phyloP scores from a whole-genome alignment of 2,113 vertebrate species.

The Scomber scombrus region DNA sequence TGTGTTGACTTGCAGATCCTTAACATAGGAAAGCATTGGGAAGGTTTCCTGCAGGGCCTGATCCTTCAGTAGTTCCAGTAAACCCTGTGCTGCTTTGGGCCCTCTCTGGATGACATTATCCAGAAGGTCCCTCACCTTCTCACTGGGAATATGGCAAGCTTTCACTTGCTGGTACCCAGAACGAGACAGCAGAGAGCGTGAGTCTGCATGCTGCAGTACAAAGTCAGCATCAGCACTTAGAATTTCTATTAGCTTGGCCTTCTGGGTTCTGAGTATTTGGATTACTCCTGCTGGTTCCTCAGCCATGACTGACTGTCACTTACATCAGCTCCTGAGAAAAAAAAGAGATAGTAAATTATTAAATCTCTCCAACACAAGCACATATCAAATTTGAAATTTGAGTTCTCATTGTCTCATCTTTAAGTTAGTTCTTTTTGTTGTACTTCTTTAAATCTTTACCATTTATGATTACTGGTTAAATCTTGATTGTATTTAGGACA shows the following conservation, averaged over 20 bases:
- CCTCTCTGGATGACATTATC: constrained; percentile 79
- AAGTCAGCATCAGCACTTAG: constrained; percentile 78
- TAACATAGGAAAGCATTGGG: constrained; percentile 72
- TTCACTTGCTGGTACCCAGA: constrained; percentile 76
- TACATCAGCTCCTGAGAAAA: constrained; percentile 39
- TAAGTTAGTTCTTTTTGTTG: neutral
- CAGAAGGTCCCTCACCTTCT: constrained; percentile 79
- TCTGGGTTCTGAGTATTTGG: constrained; percentile 66
- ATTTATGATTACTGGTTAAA: too few species aligned
- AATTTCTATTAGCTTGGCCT: constrained; percentile 73
- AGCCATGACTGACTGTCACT: constrained; percentile 61
- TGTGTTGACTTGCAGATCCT: constrained; percentile 32
- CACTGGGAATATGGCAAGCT: constrained; percentile 45
- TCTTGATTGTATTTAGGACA: too few species aligned
- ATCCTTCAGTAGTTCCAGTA: constrained; percentile 73
- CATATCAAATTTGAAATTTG: constrained; percentile 1
- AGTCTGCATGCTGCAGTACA: constrained; percentile 80
- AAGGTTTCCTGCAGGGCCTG: constrained; percentile 72
- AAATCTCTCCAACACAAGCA: neutral
- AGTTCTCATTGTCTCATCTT: too few species aligned
- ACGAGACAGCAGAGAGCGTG: constrained; percentile 67
- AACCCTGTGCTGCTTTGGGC: constrained; percentile 23
- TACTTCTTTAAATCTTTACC: too few species aligned
- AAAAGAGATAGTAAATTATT: neutral
- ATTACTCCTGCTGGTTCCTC: constrained; percentile 49